Conservation (phyloP, 1,140 invertebrate species). For the Drosophila lacteicornis region DNA sequence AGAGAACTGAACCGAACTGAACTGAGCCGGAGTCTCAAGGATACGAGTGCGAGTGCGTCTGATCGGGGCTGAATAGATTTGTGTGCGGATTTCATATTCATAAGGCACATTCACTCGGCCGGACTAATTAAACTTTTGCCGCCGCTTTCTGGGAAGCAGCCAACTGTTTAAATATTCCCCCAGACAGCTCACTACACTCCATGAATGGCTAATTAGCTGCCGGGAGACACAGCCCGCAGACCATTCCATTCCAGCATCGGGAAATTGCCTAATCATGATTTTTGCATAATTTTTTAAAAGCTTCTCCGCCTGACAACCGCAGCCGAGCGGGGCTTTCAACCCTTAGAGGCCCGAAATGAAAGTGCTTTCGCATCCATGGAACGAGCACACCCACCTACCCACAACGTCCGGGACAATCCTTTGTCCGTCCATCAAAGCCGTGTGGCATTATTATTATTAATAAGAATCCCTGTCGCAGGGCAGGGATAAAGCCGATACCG, state of each 20-base stretch:
- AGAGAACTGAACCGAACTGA: slow-evolving; percentile 11
- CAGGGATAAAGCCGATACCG: slow-evolving; percentile 27
- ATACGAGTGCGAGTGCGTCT: slow-evolving; percentile 26
- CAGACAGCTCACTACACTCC: slow-evolving; percentile 30
- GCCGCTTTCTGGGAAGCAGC: slow-evolving; percentile 38
- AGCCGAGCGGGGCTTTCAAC: slow-evolving; percentile 54
- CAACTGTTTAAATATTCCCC: slow-evolving; percentile 53
- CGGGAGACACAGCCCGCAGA: slow-evolving; percentile 31
- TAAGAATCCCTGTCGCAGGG: slow-evolving; percentile 37
- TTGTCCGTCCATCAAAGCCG: slow-evolving; percentile 56
- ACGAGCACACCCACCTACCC: slow-evolving; percentile 10
- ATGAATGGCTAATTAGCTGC: slow-evolving; percentile 72
- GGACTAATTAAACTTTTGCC: slow-evolving; percentile 54
- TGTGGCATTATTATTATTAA: slow-evolving; percentile 67
- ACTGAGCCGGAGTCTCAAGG: slow-evolving; percentile 24
- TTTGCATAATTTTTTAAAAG: slow-evolving; percentile 79
- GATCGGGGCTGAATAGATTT: slow-evolving; percentile 49
- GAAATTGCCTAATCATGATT: slow-evolving; percentile 76
- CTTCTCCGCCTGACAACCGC: slow-evolving; percentile 47
- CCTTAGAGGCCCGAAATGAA: slow-evolving; percentile 54
- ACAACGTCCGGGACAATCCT: slow-evolving; percentile 34
- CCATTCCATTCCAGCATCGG: slow-evolving; percentile 37
- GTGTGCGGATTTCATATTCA: slow-evolving; percentile 52
- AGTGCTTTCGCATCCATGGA: slow-evolving; percentile 28
- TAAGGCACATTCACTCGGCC: slow-evolving; percentile 39